Evolutionary conservation across 2,113 vertebrate genomes (phyloP), one percentile per base, ranked within the genome.

Genomic region (Microtus pennsylvanicus): DNA sequence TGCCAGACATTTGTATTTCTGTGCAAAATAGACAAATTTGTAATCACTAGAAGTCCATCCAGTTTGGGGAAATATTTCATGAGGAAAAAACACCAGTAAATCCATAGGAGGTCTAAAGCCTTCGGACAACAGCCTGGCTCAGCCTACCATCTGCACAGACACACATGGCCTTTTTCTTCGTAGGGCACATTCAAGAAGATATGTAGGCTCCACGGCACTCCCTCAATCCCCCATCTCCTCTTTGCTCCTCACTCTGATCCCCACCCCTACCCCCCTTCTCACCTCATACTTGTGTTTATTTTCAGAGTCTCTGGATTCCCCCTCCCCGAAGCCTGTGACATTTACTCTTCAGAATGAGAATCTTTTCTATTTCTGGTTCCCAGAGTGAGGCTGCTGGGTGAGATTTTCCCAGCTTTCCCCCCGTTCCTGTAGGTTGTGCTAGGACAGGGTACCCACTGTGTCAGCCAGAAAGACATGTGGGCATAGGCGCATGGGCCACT

Each of bases 271-370:
- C 7, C 19, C 50, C 35, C 33, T 58, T 58, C 55, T 63, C 63
- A 55, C 52, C 8, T 47, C 22, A 19, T 35, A 24, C 69, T 12
- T 0, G 8, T 80, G 78, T 96, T 95, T 97, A 77, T 94, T 96
- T 96, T 91, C 87, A 77, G 93, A 90, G 82, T 33, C 75, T 88
- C 61, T 0, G 58, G 58, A 61, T 87, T 87, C 50, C 91, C 61
- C 90, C 78, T 58, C 89, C 67, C 90, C 78, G 58, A 63, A 63
- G 72, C 65, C 93, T 70, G 78, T 96, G 96, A 96, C 83, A 96
- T 94, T 95, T 94, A 92, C 89, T 87, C 61, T 91, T 87, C 61
- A 47, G 72, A 95, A 63, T 86, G 45, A 81, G 86, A 94, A 63
- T 78, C 45, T 86, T 92, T 89, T 95, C 93, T 83, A 92, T 93